Percentiles rank a stretch among this genome's conserved stretches.
Evolutionary conservation across 2,113 vertebrate species (phyloP).

Genomic region (Haplochromis vanheusdeni): DNA sequence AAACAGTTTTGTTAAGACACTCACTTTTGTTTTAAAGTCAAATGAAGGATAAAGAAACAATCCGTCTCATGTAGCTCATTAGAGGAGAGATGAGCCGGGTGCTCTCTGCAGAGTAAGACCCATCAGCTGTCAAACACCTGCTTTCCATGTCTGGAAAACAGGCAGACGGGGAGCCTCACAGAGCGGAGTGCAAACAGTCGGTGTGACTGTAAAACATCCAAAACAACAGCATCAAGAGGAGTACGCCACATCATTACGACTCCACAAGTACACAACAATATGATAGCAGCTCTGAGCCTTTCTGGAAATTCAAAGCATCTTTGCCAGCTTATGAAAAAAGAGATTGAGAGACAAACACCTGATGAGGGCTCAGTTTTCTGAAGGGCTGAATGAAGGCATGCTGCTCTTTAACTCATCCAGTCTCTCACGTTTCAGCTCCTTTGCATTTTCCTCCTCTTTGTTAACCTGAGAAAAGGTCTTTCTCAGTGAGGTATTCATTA

Average conservation of each 20-base stretch:
- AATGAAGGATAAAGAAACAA: constrained; percentile 59
- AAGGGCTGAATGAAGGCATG: not conserved
- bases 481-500: not conserved
- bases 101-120: constrained; percentile 33
- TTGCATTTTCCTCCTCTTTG: not conserved
- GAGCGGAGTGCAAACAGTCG: constrained; percentile 20
- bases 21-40: constrained; percentile 58
- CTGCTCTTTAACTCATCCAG: not conserved
- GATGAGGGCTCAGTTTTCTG: not conserved
- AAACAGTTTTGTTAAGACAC: constrained; percentile 31
- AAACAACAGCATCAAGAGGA: constrained; percentile 28
- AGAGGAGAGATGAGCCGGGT: constrained; percentile 40
- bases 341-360: not conserved
- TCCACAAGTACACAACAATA: not conserved
- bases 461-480: not conserved
- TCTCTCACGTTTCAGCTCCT: not conserved
- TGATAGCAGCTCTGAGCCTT: not conserved
- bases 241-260: not conserved
- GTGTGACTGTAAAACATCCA: constrained; percentile 23
- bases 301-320: not conserved
- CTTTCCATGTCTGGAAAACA: constrained; percentile 42
- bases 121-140: constrained; percentile 62
- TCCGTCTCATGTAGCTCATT: constrained; percentile 56
- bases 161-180: not conserved
- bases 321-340: not conserved